Percentiles rank a stretch among this genome's conserved stretches.
phyloP scores from a whole-genome alignment of 2,113 vertebrate genomes.

The Okapia johnstoni region DNA sequence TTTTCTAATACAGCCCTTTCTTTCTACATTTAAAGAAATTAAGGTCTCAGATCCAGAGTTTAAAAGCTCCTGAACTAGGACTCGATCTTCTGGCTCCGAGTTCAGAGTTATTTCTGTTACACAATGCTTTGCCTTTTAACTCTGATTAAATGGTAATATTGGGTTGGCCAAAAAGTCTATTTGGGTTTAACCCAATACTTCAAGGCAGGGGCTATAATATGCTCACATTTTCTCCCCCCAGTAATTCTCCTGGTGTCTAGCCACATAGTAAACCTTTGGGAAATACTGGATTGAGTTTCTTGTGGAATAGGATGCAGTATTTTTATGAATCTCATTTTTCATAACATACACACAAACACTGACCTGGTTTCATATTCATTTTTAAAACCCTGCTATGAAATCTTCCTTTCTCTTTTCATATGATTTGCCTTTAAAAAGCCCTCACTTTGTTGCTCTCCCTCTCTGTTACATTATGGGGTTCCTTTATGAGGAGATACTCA shows the following conservation, averaged over 20 bases:
- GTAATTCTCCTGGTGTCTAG: background rate
- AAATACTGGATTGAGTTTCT: background rate
- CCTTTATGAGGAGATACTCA: background rate
- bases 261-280: background rate
- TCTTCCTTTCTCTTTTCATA: background rate
- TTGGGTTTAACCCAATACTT: background rate
- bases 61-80: background rate
- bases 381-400: background rate
- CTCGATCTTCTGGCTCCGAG: background rate
- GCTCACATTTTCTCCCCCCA: background rate
- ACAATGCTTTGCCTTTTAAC: background rate
- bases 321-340: background rate
- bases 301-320: background rate
- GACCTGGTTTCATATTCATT: conserved; percentile 16
- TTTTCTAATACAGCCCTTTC: background rate
- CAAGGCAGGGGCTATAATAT: rapidly evolving
- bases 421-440: background rate
- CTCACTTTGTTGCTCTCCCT: background rate
- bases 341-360: background rate
- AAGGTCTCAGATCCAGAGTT: background rate
- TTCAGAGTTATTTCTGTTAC: background rate
- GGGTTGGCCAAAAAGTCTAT: background rate
- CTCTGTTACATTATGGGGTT: background rate
- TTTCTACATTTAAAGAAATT: background rate
- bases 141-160: background rate